Percentiles rank a stretch among this genome's conserved stretches.
These are phyloP conservation scores for Dolichomitus sp. DNA, from an alignment of 2,888 invertebrate genomes.

Conservation along the genomic window DNA sequence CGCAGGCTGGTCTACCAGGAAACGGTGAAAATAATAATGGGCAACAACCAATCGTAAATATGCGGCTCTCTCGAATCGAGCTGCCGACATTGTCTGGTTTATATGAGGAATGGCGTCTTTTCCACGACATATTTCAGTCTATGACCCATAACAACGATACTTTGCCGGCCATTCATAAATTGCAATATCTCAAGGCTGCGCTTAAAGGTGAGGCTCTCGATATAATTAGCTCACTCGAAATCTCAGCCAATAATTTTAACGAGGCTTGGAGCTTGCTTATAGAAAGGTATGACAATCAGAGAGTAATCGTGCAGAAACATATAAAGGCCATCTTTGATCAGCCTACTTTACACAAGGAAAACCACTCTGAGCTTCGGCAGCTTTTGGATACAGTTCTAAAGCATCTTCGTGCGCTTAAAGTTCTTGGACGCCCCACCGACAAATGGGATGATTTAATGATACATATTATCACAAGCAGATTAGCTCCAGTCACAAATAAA, in stretches of 20 bases:
- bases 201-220: constrained; percentile 41
- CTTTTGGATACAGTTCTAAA: constrained; percentile 68
- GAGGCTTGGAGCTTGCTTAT: constrained; percentile 57
- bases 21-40: neutral
- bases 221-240: constrained; percentile 52
- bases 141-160: constrained; percentile 40
- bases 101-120: constrained; percentile 55
- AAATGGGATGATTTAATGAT: constrained; percentile 4
- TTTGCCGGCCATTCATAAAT: constrained; percentile 43
- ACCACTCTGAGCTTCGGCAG: constrained; percentile 57
- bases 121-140: constrained; percentile 46
- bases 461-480: neutral
- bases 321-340: constrained; percentile 68
- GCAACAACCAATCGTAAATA: neutral
- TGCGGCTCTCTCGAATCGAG: constrained; percentile 40
- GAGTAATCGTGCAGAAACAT: constrained; percentile 70
- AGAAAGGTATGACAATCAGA: constrained; percentile 69
- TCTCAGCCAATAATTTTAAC: constrained; percentile 47
- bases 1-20: neutral
- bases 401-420: neutral
- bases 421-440: neutral
- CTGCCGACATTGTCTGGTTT: constrained; percentile 45
- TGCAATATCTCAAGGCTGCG: constrained; percentile 49
- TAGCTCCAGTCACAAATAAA: neutral
- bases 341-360: constrained; percentile 55